These are phyloP conservation scores for Heliconius congener DNA, from an alignment of 1,140 invertebrate species.

Conservation along the genomic window DNA sequence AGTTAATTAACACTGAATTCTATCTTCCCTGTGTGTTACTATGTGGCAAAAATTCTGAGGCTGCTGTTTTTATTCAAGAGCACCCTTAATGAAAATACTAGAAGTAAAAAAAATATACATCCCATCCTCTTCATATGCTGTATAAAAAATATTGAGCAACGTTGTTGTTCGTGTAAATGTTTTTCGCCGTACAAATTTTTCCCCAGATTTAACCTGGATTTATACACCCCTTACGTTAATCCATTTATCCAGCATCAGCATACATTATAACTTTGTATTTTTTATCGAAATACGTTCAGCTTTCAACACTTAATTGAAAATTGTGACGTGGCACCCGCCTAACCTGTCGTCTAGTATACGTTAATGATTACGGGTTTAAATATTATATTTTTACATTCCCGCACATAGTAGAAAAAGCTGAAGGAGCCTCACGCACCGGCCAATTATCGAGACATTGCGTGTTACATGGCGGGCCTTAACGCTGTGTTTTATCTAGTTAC, in stretches of 20 bases:
- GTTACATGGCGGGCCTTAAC: too few relatives aligned
- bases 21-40: too few relatives aligned
- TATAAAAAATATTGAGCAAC: neutral
- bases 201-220: constrained; percentile 12
- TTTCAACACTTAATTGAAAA: constrained; percentile 5
- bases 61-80: neutral
- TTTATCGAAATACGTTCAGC: constrained; percentile 12
- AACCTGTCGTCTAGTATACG: neutral
- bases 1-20: too few relatives aligned
- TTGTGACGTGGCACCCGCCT: neutral
- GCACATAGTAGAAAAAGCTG: too few relatives aligned
- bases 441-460: too few relatives aligned
- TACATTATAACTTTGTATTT: constrained; percentile 13
- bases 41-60: too few relatives aligned
- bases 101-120: constrained; percentile 19
- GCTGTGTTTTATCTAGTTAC: too few relatives aligned
- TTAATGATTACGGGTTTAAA: too few relatives aligned
- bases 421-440: too few relatives aligned
- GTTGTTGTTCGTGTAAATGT: constrained; percentile 5
- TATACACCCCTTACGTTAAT: constrained; percentile 8
- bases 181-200: constrained; percentile 4
- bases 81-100: neutral
- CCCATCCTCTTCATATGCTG: neutral
- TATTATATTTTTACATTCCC: too few relatives aligned
- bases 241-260: constrained; percentile 10